phyloP scores from a whole-genome alignment of 2,797 vertebrate species.

The Channallabes apus region DNA sequence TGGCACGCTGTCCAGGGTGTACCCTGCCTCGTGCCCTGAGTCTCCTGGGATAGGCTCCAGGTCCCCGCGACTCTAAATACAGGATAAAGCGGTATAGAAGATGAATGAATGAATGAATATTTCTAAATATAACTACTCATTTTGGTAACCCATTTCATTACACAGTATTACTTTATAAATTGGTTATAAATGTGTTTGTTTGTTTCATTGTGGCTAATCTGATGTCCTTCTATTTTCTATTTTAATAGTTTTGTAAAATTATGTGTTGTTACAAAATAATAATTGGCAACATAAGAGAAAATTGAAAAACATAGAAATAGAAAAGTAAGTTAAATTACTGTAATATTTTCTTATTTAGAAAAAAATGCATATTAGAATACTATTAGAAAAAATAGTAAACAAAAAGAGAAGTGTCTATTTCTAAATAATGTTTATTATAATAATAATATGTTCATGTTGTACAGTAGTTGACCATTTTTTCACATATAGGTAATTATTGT shows the following conservation, averaged over 20 bases:
- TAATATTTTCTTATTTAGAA: background rate
- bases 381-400: too few species aligned
- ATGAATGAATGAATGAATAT: too few species aligned
- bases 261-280: background rate
- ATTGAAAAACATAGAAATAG: too few species aligned
- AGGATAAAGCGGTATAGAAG: too few species aligned
- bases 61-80: too few species aligned
- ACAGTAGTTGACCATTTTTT: background rate
- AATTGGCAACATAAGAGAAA: background rate
- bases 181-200: background rate
- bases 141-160: background rate
- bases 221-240: background rate
- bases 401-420: too few species aligned
- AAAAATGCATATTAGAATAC: too few species aligned
- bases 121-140: background rate
- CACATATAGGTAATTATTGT: background rate
- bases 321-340: background rate
- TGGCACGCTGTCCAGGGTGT: too few species aligned
- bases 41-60: too few species aligned
- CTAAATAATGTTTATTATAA: too few species aligned
- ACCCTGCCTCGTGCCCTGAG: too few species aligned
- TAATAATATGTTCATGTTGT: background rate
- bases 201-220: background rate
- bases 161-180: background rate
- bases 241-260: background rate